A percentile compares a stretch with the other conserved stretches of the same genome.
These are phyloP conservation scores for Phymastichus coffea DNA, from an alignment of 1,140 invertebrate genomes.

Conservation along the genomic window DNA sequence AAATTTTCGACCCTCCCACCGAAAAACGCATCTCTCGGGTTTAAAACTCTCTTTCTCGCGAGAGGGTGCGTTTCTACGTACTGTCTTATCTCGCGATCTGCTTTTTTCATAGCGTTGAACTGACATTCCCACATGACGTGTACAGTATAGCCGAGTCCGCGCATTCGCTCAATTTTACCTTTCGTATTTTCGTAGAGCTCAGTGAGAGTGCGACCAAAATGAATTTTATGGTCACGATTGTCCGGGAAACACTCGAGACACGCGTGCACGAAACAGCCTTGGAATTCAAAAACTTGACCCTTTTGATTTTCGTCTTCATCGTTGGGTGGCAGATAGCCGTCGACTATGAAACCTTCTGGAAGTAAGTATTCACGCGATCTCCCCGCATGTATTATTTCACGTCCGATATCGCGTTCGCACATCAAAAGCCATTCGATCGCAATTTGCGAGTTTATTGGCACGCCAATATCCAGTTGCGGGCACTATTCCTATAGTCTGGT, in stretches of 20 bases:
- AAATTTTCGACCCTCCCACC: conserved; percentile 45
- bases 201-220: too few species aligned
- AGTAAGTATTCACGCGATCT: neutral
- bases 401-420: neutral
- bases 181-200: neutral
- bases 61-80: neutral
- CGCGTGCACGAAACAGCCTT: neutral
- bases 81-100: neutral
- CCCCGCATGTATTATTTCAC: neutral
- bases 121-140: neutral
- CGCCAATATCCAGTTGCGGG: neutral
- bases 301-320: neutral
- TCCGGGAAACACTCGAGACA: neutral
- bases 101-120: neutral
- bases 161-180: neutral
- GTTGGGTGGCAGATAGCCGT: neutral
- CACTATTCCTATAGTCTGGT: neutral
- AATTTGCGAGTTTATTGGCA: neutral
- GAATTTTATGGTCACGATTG: neutral
- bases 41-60: neutral
- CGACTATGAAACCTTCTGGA: neutral
- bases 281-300: neutral
- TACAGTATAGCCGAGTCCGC: neutral
- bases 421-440: neutral
- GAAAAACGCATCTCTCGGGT: conserved; percentile 37